Base-by-base conservation (phyloP, 92 coral and sea anemone genomes). In the Virgularia gustaviana region DNA sequence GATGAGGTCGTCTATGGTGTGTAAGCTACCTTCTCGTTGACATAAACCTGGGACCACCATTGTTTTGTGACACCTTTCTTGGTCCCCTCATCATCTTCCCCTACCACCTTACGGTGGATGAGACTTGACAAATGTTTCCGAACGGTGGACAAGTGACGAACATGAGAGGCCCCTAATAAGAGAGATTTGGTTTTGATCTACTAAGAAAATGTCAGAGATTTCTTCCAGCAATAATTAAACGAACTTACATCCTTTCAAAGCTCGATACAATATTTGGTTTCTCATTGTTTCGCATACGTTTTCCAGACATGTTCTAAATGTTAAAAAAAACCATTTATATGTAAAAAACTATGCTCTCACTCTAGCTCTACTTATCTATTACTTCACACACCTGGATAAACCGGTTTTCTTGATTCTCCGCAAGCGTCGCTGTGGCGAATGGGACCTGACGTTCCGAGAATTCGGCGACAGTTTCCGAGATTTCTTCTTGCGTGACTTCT, bases 251-350 rank as follows among this genome's bases (percentile, higher is more conserved):
- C 98, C 98, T 73, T 89, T 92, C 30, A 92, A 72, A 0, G 96
- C 98, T 73, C 98, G 81, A 24, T 86, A 83, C 80, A 83, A 63
- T 39, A 92, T 84, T 49, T 89, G 98, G 16, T 85, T 70, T 49
- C 88, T 86, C 98, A 92, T 92, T 22, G 96, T 89, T 53, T 89
- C 90, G 68, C 98, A 92, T 7, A 89, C 98, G n/a, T 83, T 79
- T 42, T 83, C 87, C n/a, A 92, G 80, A 52, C 88, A 84, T 58
- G 85, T 87, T 62, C 98, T 90, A 43, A 31, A 38, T 39, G 51
- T 24, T 18, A 60, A 79, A 51, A 49, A 31, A 43, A 49, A 49
- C 38, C 33, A 30, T 51, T 34, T 32, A 29, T 24, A 3, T 18
- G 1, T 5, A 18, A 54, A 10, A 19, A 30, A 13, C 10, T 19